Conservation (phyloP, 2,797 vertebrate species). For the Diplodus puntazzo region DNA sequence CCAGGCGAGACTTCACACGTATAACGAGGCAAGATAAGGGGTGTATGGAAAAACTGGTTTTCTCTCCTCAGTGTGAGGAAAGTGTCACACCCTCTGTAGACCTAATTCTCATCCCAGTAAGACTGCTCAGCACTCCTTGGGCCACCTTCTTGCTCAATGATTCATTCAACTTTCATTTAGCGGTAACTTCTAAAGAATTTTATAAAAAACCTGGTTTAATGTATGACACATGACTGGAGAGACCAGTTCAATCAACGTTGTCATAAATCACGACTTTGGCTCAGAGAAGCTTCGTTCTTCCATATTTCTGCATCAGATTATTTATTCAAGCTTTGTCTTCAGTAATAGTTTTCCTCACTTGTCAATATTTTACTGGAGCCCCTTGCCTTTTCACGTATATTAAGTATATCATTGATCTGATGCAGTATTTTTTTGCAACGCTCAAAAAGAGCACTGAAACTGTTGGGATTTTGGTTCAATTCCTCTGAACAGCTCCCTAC, state of each 20-base stretch:
- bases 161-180: background rate
- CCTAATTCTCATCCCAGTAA: constrained; percentile 12
- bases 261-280: constrained; percentile 3
- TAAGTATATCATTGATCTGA: background rate
- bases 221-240: background rate
- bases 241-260: background rate
- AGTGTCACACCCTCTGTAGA: constrained; percentile 17
- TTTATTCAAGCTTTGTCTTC: background rate
- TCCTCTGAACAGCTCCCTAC: background rate
- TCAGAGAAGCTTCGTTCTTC: too few species aligned
- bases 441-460: background rate
- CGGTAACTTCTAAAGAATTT: background rate
- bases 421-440: background rate
- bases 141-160: background rate
- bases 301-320: background rate
- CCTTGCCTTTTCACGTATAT: background rate
- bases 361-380: background rate
- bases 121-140: background rate
- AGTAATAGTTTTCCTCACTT: background rate
- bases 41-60: constrained; percentile 1
- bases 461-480: background rate
- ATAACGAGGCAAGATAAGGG: constrained; percentile 52
- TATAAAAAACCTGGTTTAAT: background rate
- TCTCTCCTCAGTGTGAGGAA: constrained; percentile 1
- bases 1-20: constrained; percentile 48